phyloP scores from a whole-genome alignment of 2,888 invertebrate species.

The Vanessa cardui region DNA sequence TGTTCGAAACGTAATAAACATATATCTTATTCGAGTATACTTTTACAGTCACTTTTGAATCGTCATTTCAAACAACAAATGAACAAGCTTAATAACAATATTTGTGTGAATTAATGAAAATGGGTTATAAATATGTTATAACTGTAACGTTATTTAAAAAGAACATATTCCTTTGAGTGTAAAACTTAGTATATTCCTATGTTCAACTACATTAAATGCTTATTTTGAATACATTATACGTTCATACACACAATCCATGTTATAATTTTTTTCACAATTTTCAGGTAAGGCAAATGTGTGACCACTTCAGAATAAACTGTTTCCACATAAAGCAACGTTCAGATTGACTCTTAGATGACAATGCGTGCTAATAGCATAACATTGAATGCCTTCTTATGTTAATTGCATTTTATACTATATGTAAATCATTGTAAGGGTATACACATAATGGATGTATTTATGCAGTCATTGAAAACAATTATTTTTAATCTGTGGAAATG shows the following conservation, averaged over 20 bases:
- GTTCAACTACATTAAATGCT: no score
- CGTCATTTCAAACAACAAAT: no score
- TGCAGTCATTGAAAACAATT: neutral
- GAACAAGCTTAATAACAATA: no score
- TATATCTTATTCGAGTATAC: no score
- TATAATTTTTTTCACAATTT: conserved; percentile 42
- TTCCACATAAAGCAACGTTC: conserved; percentile 84
- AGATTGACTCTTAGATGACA: conserved; percentile 79
- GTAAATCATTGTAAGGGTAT: neutral
- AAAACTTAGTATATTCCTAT: neutral
- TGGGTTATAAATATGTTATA: no score
- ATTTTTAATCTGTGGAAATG: neutral
- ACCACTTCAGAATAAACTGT: conserved; percentile 94
- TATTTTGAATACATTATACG: no score
- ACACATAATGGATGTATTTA: conserved; percentile 4
- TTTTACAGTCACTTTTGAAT: no score
- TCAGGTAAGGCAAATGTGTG: conserved; percentile 97
- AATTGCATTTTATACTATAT: conserved; percentile 14
- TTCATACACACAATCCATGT: no score
- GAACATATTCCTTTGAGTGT: no score
- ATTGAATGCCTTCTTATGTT: conserved; percentile 25
- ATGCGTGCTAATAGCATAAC: conserved; percentile 73
- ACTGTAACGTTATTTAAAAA: no score
- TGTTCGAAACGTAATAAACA: no score
- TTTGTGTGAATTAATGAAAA: no score